A percentile compares a stretch with the other conserved stretches of the same genome.
These are phyloP conservation scores for Megathymus violae DNA, from an alignment of 1,140 invertebrate genomes.

Conservation along the genomic window DNA sequence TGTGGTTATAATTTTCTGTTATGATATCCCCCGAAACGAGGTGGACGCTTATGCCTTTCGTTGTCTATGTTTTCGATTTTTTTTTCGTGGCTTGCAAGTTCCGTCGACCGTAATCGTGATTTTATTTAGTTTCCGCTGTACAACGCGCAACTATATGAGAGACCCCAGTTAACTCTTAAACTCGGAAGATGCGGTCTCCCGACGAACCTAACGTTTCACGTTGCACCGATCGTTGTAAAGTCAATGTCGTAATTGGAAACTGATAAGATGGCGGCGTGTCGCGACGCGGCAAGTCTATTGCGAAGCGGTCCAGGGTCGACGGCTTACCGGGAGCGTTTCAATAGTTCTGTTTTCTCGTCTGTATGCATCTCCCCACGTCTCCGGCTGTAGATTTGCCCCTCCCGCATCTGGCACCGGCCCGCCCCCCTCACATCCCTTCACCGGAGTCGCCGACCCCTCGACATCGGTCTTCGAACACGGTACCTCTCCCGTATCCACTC, in stretches of 20 bases:
- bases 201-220: neutral
- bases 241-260: constrained; percentile 8
- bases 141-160: constrained; percentile 2
- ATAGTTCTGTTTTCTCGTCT: constrained; percentile 62
- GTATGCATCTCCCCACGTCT: constrained; percentile 63
- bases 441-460: constrained; percentile 33
- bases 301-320: constrained; percentile 51
- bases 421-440: constrained; percentile 31
- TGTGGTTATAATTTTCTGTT: neutral
- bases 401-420: constrained; percentile 54
- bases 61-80: constrained; percentile 18
- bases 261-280: constrained; percentile 14
- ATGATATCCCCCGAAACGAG: constrained; percentile 5
- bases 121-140: constrained; percentile 21
- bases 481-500: constrained; percentile 29
- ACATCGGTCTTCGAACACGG: constrained; percentile 28
- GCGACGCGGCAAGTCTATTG: constrained; percentile 10
- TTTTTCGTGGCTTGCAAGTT: constrained; percentile 22
- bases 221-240: neutral
- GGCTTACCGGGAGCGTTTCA: constrained; percentile 52
- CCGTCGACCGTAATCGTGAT: neutral
- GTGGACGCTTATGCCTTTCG: constrained; percentile 29
- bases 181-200: neutral
- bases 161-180: neutral
- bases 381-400: constrained; percentile 54